phyloP scores from a whole-genome alignment of 1,140 invertebrate species.

The Meloidogyne exigua region DNA sequence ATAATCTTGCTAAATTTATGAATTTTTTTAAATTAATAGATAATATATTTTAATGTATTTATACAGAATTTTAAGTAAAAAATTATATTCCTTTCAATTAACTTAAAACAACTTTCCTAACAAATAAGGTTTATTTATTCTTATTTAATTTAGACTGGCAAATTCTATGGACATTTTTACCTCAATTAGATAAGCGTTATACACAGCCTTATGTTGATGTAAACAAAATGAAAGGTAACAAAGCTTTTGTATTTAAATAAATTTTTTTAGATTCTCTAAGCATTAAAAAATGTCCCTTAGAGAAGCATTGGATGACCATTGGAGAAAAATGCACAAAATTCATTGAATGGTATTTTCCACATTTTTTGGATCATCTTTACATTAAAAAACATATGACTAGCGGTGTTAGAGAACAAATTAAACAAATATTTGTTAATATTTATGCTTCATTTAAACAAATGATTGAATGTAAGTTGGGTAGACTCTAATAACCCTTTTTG shows the following conservation, averaged over 20 bases:
- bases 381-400: background rate
- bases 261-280: background rate
- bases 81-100: no score
- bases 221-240: constrained; percentile 8
- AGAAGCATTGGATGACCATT: background rate
- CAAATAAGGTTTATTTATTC: no score
- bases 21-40: background rate
- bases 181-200: constrained; percentile 5
- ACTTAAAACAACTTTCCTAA: no score
- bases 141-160: constrained; percentile 7
- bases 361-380: constrained; percentile 6
- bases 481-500: no score
- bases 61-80: no score
- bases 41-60: no score
- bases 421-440: background rate
- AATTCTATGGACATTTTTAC: constrained; percentile 10
- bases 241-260: background rate
- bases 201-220: constrained; percentile 7
- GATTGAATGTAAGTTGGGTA: background rate
- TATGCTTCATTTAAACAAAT: background rate
- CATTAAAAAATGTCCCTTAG: constrained; percentile 7
- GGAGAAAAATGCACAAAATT: constrained; percentile 6
- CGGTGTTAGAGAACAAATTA: background rate
- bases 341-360: constrained; percentile 13
- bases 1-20: background rate